phyloP scores from a whole-genome alignment of 1,140 invertebrate species.

The Aricia agestis region DNA sequence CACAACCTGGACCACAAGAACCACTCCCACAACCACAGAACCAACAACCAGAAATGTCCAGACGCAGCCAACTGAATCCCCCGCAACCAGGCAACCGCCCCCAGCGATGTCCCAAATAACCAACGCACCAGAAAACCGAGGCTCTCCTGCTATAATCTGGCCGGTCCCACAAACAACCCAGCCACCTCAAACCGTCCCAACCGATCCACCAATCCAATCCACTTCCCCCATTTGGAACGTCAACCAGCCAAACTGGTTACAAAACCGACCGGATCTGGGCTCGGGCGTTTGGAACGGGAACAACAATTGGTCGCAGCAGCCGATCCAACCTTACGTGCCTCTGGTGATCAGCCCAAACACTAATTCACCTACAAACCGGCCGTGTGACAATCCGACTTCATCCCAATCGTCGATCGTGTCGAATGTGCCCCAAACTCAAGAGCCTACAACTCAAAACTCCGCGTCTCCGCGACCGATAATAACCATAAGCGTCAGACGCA shows the following conservation, averaged over 20 bases:
- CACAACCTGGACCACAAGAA: slow-evolving; percentile 11
- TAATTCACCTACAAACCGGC: too few species aligned
- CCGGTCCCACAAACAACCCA: neutral
- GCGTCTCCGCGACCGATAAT: slow-evolving; percentile 25
- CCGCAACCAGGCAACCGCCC: slow-evolving; percentile 7
- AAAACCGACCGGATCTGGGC: neutral
- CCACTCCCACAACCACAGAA: slow-evolving; percentile 16
- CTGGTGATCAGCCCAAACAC: too few species aligned
- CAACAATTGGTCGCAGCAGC: too few species aligned
- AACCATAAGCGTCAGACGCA: slow-evolving; percentile 49
- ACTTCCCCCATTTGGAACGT: neutral
- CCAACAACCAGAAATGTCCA: slow-evolving; percentile 7
- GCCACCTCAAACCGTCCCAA: neutral
- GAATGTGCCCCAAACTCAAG: neutral
- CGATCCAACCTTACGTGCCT: too few species aligned
- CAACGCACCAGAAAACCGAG: slow-evolving; percentile 14
- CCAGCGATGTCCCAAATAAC: slow-evolving; percentile 22
- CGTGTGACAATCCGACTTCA: neutral
- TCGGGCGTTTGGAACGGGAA: too few species aligned
- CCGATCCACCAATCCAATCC: too few species aligned
- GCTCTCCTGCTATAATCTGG: slow-evolving; percentile 10
- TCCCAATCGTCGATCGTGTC: neutral
- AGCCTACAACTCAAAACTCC: too few species aligned
- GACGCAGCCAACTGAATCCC: neutral
- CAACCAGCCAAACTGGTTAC: neutral